Percentiles rank a stretch among this genome's conserved stretches.
phyloP scores from a whole-genome alignment of 2,113 vertebrate species.

The Neoarius graeffei region DNA sequence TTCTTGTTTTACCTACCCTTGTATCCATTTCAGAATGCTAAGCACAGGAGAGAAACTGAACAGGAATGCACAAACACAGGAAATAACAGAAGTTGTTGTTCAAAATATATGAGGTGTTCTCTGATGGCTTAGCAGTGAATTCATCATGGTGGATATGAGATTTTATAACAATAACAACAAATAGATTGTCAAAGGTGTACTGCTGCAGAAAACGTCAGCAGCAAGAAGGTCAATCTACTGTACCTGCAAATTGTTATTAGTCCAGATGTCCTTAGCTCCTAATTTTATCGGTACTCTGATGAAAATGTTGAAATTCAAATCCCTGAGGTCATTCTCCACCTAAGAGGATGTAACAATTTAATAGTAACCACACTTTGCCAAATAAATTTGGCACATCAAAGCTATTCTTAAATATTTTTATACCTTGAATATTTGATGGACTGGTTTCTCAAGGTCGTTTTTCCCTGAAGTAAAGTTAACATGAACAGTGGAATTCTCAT shows the following conservation, averaged over 20 bases:
- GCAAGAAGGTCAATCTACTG: background rate
- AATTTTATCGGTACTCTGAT: slow-evolving; percentile 74
- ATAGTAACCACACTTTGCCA: background rate
- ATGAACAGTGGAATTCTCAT: slow-evolving; percentile 72
- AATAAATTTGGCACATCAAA: background rate
- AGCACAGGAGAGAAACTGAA: background rate
- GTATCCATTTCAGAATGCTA: background rate
- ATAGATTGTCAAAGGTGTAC: background rate
- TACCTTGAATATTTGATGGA: slow-evolving; percentile 70
- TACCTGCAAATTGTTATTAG: slow-evolving; percentile 57
- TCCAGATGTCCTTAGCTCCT: slow-evolving; percentile 70
- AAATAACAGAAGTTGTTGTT: background rate
- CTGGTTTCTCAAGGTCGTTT: slow-evolving; percentile 60
- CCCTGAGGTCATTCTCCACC: slow-evolving; percentile 72
- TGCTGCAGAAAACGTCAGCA: background rate
- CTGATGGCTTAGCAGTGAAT: background rate
- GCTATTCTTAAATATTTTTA: background rate
- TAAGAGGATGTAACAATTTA: slow-evolving; percentile 39
- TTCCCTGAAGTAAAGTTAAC: slow-evolving; percentile 72
- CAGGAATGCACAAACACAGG: background rate
- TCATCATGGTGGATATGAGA: background rate
- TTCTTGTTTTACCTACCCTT: background rate
- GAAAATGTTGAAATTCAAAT: slow-evolving; percentile 64
- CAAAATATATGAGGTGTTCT: background rate
- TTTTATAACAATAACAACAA: background rate